phyloP scores from a whole-genome alignment of 2,797 vertebrate genomes.

The Myripristis jacobus region DNA sequence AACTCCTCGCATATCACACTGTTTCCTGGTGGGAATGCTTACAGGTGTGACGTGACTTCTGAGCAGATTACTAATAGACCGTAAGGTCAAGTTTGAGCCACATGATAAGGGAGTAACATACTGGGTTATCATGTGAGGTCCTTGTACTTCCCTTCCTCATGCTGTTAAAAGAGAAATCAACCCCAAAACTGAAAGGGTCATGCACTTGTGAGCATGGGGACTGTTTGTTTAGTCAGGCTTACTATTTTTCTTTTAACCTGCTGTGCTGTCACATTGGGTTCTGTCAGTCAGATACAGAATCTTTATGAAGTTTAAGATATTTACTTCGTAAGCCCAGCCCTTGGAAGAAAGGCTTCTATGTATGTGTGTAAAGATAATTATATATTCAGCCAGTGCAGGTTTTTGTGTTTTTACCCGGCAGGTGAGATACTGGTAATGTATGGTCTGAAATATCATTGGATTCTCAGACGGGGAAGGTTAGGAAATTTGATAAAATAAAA shows the following conservation, averaged over 20 bases:
- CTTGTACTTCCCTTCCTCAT: background rate
- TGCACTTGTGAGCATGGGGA: background rate
- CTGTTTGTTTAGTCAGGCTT: background rate
- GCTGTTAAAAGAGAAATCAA: background rate
- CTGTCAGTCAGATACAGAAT: background rate
- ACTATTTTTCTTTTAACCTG: background rate
- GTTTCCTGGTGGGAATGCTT: slow-evolving; percentile 46
- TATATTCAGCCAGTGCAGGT: too few relatives aligned
- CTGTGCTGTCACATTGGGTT: background rate
- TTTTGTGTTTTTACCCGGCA: too few relatives aligned
- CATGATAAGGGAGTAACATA: slow-evolving; percentile 12
- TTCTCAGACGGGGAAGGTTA: too few relatives aligned
- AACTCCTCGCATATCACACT: background rate
- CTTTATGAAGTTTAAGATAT: background rate
- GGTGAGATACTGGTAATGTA: too few relatives aligned
- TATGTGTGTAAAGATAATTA: too few relatives aligned
- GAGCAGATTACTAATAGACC: slow-evolving; percentile 10
- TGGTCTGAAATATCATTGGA: too few relatives aligned
- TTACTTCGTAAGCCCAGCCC: too few relatives aligned
- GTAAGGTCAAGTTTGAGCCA: slow-evolving; percentile 26
- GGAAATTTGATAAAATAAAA: too few relatives aligned
- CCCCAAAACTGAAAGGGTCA: background rate
- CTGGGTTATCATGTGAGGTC: slow-evolving; percentile 9
- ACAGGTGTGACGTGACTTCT: slow-evolving; percentile 63
- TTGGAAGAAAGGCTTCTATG: too few relatives aligned